A percentile compares a stretch with the other conserved stretches of the same genome.
Conservation (phyloP, 2,797 vertebrate species). For the Strix occidentalis region DNA sequence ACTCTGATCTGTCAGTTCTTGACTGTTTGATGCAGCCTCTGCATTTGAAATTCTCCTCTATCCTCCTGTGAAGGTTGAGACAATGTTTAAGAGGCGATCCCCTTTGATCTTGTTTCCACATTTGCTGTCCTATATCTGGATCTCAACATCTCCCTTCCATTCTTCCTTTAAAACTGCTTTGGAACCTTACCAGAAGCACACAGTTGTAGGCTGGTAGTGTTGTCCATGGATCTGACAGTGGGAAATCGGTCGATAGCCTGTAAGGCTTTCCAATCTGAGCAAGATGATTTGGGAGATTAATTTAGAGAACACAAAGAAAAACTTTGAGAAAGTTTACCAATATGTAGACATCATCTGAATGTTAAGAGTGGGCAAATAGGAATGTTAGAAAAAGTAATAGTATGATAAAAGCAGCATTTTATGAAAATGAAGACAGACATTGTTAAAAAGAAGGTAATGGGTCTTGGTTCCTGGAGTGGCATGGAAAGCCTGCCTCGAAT, state of each 20-base stretch:
- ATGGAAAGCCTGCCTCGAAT: neutral
- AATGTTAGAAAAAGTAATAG: neutral
- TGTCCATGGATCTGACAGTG: neutral
- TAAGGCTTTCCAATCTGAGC: neutral
- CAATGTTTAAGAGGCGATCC: accelerated
- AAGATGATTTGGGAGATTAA: neutral
- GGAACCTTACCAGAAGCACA: neutral
- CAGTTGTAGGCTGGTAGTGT: neutral
- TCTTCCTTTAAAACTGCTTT: neutral
- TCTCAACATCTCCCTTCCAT: neutral
- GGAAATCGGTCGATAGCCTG: neutral
- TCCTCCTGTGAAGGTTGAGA: neutral
- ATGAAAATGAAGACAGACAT: neutral
- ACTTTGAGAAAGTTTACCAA: neutral
- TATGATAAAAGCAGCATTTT: neutral
- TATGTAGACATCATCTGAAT: neutral
- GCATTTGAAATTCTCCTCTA: neutral
- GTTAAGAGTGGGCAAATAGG: neutral
- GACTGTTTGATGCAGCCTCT: neutral
- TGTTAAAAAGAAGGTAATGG: neutral
- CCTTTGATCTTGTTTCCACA: neutral
- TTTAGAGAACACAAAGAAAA: neutral
- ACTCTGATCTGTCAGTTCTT: neutral
- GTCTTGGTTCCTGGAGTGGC: neutral
- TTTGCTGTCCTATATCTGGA: neutral